These are phyloP conservation scores for Acanthis flammea DNA, from an alignment of 2,797 vertebrate genomes.

Conservation along the genomic window DNA sequence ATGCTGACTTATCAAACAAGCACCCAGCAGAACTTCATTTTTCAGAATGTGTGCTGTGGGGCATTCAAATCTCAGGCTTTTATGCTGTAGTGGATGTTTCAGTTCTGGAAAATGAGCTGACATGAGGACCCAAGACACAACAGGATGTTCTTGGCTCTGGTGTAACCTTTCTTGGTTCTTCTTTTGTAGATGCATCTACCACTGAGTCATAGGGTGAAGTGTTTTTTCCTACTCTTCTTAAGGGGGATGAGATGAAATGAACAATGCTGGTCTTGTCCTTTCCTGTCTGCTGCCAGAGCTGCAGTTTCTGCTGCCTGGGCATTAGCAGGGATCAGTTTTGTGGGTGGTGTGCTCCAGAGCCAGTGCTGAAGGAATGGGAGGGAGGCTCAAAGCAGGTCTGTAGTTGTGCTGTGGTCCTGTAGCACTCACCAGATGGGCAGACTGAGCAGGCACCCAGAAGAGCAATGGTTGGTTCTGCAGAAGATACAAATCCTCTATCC, in stretches of 20 bases:
- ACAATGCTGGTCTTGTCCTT: not conserved
- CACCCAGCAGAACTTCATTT: not conserved
- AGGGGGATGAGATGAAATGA: not conserved
- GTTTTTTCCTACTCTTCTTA: not conserved
- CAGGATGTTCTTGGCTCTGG: not conserved
- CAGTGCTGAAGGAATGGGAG: not conserved
- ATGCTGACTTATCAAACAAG: not conserved
- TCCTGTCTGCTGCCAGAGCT: not conserved
- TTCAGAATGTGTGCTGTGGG: not conserved
- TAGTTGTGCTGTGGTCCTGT: not conserved
- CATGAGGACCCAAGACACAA: not conserved
- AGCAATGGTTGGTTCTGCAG: not conserved
- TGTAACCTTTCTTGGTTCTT: not conserved
- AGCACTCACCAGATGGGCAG: fast-evolving
- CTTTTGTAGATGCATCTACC: not conserved
- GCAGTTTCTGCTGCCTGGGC: not conserved
- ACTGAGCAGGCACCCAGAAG: not conserved
- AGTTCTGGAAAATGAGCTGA: not conserved
- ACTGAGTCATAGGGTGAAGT: not conserved
- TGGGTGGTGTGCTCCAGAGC: not conserved
- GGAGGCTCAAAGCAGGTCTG: not conserved
- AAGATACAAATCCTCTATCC: not conserved
- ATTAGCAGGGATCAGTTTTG: not conserved
- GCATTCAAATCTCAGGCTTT: not conserved
- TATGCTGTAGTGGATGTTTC: not conserved